Evolutionary conservation across 2,888 invertebrate species (phyloP), one percentile per base, ranked within the genome.

Genomic region (Ferrisia virgata): DNA sequence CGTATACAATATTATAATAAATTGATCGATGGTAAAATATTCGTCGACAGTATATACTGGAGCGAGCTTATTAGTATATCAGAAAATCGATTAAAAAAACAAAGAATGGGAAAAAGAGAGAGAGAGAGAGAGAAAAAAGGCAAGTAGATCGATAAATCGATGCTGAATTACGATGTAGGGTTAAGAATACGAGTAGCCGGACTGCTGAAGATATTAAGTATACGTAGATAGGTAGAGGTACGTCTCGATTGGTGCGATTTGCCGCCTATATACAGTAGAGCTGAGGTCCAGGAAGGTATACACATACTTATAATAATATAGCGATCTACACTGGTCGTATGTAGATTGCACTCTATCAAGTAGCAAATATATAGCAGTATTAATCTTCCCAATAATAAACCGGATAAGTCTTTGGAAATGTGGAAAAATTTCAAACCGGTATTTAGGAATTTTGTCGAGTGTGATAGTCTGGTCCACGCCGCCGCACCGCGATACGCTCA

Each of bases 341-440:
- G 64, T 64, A 64, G 64, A 64, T 64, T 64, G 64, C 64, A 64
- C 64, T n/a, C n/a, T 64, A 64, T 64, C 64, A 28, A 64, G 64
- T 64, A 64, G 64, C 64, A 28, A 64, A 64, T 64, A 64, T 64
- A 64, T 76, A 36, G 72, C 72, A 18, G 72, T 76, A 76, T 76
- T 76, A 76, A 76, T 76, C 72, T 76, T 76, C 36, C 33, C 18
- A 76, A 36, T 36, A 76, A 15, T 76, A 76, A 76, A 76, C 72
- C 72, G 72, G 72, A 76, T 76, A 76, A 76, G 72, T 76, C 72
- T 36, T 53, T 36, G 28, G 72, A 76, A 76, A 76, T 36, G 28
- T 76, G 72, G 31, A 36, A 76, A 76, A 76, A 18, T 76, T 76
- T 8, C 33, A 36, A 76, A 76, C 72, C 72, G 72, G 72, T 76